Conservation (phyloP, 2,797 vertebrate species). For the Morelia viridis region DNA sequence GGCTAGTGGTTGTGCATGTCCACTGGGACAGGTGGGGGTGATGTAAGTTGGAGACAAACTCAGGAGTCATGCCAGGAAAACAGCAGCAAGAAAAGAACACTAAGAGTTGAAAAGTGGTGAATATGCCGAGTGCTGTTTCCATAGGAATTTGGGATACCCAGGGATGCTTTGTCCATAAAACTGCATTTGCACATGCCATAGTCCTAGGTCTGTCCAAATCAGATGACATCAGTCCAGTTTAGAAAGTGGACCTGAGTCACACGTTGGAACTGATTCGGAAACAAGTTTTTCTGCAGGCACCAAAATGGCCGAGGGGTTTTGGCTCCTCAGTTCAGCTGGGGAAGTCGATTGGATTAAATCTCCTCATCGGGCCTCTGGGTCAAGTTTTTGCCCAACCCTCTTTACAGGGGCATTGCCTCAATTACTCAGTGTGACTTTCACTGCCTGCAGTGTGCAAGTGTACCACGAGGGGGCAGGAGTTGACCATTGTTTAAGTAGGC, state of each 20-base stretch:
- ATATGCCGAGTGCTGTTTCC: constrained; percentile 14
- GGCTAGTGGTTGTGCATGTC: neutral
- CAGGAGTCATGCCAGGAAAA: neutral
- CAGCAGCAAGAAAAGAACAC: neutral
- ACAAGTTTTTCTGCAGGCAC: neutral
- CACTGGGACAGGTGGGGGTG: neutral
- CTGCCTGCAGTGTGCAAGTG: neutral
- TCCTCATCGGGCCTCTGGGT: neutral
- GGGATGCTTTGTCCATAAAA: neutral
- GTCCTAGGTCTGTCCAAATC: too few relatives aligned
- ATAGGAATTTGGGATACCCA: neutral
- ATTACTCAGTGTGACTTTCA: neutral
- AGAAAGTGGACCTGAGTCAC: neutral
- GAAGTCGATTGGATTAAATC: neutral
- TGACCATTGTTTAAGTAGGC: neutral
- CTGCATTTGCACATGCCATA: neutral
- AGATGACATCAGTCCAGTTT: neutral
- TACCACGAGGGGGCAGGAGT: neutral
- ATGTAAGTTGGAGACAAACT: neutral
- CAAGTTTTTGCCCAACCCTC: accelerated
- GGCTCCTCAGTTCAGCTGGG: neutral
- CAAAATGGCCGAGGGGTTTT: neutral
- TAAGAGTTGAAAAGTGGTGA: neutral
- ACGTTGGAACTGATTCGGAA: neutral
- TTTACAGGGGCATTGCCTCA: neutral